phyloP scores from a whole-genome alignment of 2,888 invertebrate genomes.

The Terebella lapidaria region DNA sequence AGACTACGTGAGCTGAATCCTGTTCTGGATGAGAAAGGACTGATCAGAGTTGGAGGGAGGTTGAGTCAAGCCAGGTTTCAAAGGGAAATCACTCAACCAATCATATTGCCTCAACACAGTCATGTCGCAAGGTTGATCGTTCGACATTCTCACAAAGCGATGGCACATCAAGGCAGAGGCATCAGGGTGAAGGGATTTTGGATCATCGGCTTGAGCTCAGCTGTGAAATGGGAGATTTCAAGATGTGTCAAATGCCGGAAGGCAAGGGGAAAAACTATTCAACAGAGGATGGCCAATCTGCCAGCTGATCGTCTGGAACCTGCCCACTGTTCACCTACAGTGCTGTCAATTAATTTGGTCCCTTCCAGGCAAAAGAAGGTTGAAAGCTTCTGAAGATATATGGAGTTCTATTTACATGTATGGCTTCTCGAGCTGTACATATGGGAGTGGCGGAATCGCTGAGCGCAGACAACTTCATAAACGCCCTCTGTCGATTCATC shows the following conservation, averaged over 20 bases:
- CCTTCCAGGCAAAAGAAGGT: slow-evolving; percentile 27
- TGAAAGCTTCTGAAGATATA: too few species aligned
- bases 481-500: slow-evolving; percentile 7
- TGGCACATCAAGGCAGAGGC: too few species aligned
- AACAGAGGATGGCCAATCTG: slow-evolving; percentile 24
- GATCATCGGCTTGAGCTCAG: slow-evolving; percentile 7
- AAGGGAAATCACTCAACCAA: slow-evolving; percentile 10
- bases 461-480: too few species aligned
- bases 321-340: slow-evolving; percentile 26
- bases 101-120: slow-evolving; percentile 11
- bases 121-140: too few species aligned
- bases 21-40: slow-evolving; percentile 17
- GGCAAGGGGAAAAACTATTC: neutral
- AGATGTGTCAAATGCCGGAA: slow-evolving; percentile 15
- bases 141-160: too few species aligned
- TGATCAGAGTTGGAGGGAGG: slow-evolving; percentile 18
- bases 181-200: too few species aligned
- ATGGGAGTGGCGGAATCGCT: too few species aligned
- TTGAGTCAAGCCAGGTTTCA: slow-evolving; percentile 2
- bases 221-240: slow-evolving; percentile 2
- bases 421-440: too few species aligned
- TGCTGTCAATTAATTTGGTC: slow-evolving; percentile 32
- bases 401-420: too few species aligned
- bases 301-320: slow-evolving; percentile 25
- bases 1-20: slow-evolving; percentile 7